Evolutionary conservation across 2,797 vertebrate genomes (phyloP).

Genomic region (Philypnodon macrostomus): DNA sequence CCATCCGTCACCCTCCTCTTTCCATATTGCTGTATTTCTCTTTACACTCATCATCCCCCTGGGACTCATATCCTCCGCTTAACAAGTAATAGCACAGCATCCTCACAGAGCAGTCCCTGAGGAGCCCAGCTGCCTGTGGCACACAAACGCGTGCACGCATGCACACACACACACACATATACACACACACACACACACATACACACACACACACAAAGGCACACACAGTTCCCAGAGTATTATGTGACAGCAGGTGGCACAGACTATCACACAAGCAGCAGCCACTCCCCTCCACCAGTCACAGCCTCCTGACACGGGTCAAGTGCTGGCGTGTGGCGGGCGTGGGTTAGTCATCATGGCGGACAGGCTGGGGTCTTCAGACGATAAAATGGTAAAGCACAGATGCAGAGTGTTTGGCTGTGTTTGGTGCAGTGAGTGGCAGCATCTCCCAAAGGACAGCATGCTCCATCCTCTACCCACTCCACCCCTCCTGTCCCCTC

Average conservation of each 20-base stretch:
- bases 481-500: slow-evolving; percentile 59
- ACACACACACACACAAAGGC: too few relatives aligned
- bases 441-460: slow-evolving; percentile 51
- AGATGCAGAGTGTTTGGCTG: slow-evolving; percentile 39
- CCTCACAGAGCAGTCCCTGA: slow-evolving; percentile 58
- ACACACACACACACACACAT: too few relatives aligned
- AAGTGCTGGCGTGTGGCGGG: slow-evolving; percentile 59
- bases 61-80: slow-evolving; percentile 69
- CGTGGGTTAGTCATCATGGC: slow-evolving; percentile 26
- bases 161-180: too few relatives aligned
- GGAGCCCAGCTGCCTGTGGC: slow-evolving; percentile 41
- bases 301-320: slow-evolving; percentile 37
- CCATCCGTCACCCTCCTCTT: slow-evolving; percentile 50
- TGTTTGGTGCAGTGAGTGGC: slow-evolving; percentile 57
- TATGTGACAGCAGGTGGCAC: slow-evolving; percentile 80
- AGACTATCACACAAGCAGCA: slow-evolving; percentile 57
- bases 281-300: slow-evolving; percentile 20
- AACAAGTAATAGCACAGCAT: slow-evolving; percentile 78
- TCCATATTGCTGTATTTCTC: slow-evolving; percentile 32
- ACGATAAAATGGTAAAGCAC: slow-evolving; percentile 49
- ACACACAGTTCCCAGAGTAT: slow-evolving; percentile 73
- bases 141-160: too few relatives aligned
- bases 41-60: slow-evolving; percentile 52
- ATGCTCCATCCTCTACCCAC: slow-evolving; percentile 44
- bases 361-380: slow-evolving; percentile 32